A percentile compares a stretch with the other conserved stretches of the same genome.
Evolutionary conservation across 2,797 vertebrate species (phyloP).

Genomic region (Rhinophrynus dorsalis): DNA sequence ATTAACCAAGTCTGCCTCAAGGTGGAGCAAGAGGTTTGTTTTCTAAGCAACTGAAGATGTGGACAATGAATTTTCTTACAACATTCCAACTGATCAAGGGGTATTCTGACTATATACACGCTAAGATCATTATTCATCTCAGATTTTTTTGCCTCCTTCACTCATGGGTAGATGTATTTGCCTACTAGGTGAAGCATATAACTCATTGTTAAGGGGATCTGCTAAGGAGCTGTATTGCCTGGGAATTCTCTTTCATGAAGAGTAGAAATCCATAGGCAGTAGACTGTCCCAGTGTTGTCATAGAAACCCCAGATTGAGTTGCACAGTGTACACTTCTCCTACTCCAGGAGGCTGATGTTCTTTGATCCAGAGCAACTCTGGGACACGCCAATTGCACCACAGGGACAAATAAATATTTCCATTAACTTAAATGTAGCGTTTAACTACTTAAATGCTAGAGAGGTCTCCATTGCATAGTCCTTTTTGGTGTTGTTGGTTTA

Average conservation of each 20-base stretch:
- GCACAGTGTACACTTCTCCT: neutral
- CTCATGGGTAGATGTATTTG: conserved; percentile 39
- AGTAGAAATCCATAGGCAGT: conserved; percentile 1
- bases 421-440: too few relatives aligned
- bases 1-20: neutral
- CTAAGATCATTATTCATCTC: conserved; percentile 42
- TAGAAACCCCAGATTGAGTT: conserved; percentile 38
- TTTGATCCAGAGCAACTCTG: too few relatives aligned
- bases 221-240: conserved; percentile 8
- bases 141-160: conserved; percentile 27
- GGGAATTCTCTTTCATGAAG: conserved; percentile 24
- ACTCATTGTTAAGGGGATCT: conserved; percentile 12
- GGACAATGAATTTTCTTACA: conserved; percentile 22
- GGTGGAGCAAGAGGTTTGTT: neutral
- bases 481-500: too few relatives aligned
- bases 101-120: conserved; percentile 23
- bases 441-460: too few relatives aligned
- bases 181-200: conserved; percentile 35
- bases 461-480: too few relatives aligned
- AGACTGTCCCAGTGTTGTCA: conserved; percentile 9
- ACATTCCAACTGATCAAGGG: conserved; percentile 8
- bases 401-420: too few relatives aligned
- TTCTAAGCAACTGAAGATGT: neutral
- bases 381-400: too few relatives aligned
- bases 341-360: conserved; percentile 10